Percentiles rank a stretch among this genome's conserved stretches.
Conservation (phyloP, 2,888 invertebrate genomes). For the Harmothoe impar region DNA sequence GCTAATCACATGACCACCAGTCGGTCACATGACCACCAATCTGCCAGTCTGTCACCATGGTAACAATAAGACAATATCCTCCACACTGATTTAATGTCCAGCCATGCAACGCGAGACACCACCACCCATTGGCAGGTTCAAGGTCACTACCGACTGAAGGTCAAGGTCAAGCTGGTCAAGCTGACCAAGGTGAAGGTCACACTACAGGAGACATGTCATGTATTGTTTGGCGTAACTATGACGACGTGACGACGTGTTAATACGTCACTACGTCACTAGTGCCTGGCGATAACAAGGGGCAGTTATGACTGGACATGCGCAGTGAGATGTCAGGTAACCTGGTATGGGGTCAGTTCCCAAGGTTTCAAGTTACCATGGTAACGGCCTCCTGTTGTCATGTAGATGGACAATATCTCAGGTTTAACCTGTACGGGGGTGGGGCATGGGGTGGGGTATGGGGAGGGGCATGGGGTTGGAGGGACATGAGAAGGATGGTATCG, state of each 20-base stretch:
- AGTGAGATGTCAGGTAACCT: neutral
- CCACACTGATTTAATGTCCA: neutral
- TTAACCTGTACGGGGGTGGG: no score
- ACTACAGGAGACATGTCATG: neutral
- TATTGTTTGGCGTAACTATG: neutral
- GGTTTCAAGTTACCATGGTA: neutral
- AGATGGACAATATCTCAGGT: neutral
- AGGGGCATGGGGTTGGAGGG: no score
- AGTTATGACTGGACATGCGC: neutral
- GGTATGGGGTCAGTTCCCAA: neutral
- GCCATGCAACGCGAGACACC: neutral
- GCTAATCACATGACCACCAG: slow-evolving; percentile 17
- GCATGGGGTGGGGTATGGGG: neutral
- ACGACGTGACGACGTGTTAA: neutral
- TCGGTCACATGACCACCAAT: neutral
- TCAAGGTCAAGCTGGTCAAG: slow-evolving; percentile 19
- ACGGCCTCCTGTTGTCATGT: neutral
- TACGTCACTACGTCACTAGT: neutral
- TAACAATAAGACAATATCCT: neutral
- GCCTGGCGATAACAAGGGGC: neutral
- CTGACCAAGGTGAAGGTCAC: slow-evolving; percentile 26
- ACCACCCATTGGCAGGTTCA: neutral
- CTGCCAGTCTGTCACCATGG: slow-evolving; percentile 20
- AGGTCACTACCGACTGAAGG: neutral
- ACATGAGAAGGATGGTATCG: no score